Evolutionary conservation across 1,140 invertebrate species (phyloP), one percentile per base, ranked within the genome.

Genomic region (Drosophila ironensis): DNA sequence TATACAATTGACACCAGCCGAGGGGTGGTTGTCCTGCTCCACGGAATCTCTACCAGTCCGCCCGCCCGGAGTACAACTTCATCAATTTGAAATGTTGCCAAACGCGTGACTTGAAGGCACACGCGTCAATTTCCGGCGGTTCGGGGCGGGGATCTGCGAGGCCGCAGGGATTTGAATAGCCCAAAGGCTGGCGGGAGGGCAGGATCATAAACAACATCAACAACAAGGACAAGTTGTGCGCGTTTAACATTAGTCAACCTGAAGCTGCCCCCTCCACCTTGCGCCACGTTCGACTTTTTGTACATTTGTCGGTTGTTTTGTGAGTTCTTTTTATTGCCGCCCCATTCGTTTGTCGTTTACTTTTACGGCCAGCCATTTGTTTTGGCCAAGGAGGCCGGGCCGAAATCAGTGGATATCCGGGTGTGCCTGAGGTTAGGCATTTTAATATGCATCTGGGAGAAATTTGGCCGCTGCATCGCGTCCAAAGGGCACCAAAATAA

Each of bases 371-470:
- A 38, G 56, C 57, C 84, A 87, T 87, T 87, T 87, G 60, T 78
- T 87, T 78, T n/a, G n/a, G n/a, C n/a, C n/a, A n/a, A n/a, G n/a
- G n/a, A n/a, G 73, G 76, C 52, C 77, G 67, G 61, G 60, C n/a
- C n/a, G 64, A 69, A 80, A 70, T 70, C 66, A 69, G 66, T 60
- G 66, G 38, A 44, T 40, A 52, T 25, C 35, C 40, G 45, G 28
- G 11, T n/a, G 11, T 2, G 35, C 42, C 52, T 51, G 53, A 51
- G 53, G 53, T 35, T 48, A 54, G 37, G 54, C 66, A 84, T 88
- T 88, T 88, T 88, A 88, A 88, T 84, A 88, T 88, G 76, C 86
- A 88, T 88, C 88, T 88, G 86, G 84, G 86, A 76, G 74, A 84
- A 60, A 80, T 84, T 84, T 69, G 57, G 28, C 24, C 33, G 12